Base-by-base conservation (phyloP, 2,113 vertebrate species). In the Amphiprion percula region DNA sequence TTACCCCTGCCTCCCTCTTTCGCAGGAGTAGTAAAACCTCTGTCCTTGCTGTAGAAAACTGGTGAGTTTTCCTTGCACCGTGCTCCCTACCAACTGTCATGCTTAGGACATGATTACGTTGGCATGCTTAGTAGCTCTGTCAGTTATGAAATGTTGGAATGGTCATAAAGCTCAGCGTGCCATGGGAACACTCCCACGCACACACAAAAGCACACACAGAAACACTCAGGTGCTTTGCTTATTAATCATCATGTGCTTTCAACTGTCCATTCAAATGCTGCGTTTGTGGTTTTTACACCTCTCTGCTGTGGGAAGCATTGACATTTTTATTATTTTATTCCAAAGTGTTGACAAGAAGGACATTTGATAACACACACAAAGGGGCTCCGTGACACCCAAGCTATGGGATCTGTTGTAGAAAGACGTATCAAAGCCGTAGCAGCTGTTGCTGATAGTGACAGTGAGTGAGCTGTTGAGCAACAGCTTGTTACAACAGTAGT, bases 91-190 rank as follows among this genome's bases (percentile, higher is more conserved):
- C 41, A 12, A 1, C 41, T 5, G 14, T 44, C 41, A 12, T 15
- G 12, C 14, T 44, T 44, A 15, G 41, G 41, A 15, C 41, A 44
- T 44, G 12, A 12, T 44, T 44, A 44, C 49, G 21, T 21, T 75
- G 60, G 59, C 83, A 66, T 54, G 58, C 56, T 53, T 23, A 66
- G 56, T 68, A 60, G 67, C 47, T 39, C 39, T 68, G 49, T 66
- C 73, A 80, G 62, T 84, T 85, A 15, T 84, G 24, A 23, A 79
- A 44, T 55, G 19, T 39, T 59, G 60, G 63, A 74, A 62, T 44
- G 56, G 17, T n/a, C 61, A 53, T 46, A 74, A 83, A 54, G 68
- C 24, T 53, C 16, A 68, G 3, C 41, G 30, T 33, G 49, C 21
- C 14, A 33, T 10, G 30, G 53, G 26, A 50, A 44, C 41, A 44